Evolutionary conservation across 1,140 invertebrate genomes (phyloP).

Genomic region (Pseudoatta argentina): DNA sequence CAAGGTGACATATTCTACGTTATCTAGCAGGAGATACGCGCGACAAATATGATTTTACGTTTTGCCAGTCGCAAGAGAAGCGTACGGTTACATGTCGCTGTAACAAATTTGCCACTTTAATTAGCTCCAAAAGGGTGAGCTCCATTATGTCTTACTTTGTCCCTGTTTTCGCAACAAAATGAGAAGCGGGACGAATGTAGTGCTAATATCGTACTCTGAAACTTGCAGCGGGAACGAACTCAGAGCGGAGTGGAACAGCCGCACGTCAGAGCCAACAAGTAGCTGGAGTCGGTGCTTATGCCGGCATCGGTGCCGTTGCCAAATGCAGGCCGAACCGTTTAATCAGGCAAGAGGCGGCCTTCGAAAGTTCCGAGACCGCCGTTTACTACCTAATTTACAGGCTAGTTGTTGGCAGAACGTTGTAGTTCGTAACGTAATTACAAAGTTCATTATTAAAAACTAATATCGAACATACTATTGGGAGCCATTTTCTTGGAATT

Average conservation of each 20-base stretch:
- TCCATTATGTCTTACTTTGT: conserved; percentile 60
- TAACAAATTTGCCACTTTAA: conserved; percentile 65
- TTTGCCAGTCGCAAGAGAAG: conserved; percentile 1
- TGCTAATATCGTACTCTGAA: conserved; percentile 53
- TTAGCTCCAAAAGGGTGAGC: conserved; percentile 44
- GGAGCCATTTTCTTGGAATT: not conserved
- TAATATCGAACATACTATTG: not conserved
- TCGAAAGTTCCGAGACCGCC: conserved; percentile 60
- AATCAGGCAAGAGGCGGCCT: conserved; percentile 69
- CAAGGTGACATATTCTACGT: not conserved
- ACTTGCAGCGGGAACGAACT: conserved; percentile 52
- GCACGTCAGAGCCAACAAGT: conserved; percentile 67
- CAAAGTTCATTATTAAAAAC: conserved; percentile 40
- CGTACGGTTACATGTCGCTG: conserved; percentile 7
- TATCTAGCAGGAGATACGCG: not conserved
- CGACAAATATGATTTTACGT: conserved; percentile 32
- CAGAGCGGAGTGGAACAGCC: conserved; percentile 14
- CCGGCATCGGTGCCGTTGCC: conserved; percentile 57
- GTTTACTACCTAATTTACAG: conserved; percentile 57
- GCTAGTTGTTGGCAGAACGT: conserved; percentile 23
- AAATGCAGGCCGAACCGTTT: conserved; percentile 72
- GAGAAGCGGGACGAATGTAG: conserved; percentile 55
- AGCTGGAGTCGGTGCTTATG: conserved; percentile 61
- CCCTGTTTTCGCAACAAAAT: conserved; percentile 60
- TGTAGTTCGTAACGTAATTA: conserved; percentile 36